These are phyloP conservation scores for Dromiciops gliroides DNA, from an alignment of 2,113 vertebrate genomes.

Conservation along the genomic window DNA sequence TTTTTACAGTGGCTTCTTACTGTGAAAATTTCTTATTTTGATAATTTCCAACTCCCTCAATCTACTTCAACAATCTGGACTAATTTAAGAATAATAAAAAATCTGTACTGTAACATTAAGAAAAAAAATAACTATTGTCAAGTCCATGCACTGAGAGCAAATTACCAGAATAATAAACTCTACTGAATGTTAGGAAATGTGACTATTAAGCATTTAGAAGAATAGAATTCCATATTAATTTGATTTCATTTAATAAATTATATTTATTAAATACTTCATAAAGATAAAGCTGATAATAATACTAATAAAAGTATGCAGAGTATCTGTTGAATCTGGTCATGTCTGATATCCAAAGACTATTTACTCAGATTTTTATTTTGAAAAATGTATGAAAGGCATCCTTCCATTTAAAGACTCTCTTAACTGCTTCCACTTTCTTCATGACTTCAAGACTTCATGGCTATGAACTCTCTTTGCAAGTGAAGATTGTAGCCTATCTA, in stretches of 20 bases:
- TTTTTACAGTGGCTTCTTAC: background rate
- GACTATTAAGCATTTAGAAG: background rate
- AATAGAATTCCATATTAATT: background rate
- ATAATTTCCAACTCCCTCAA: background rate
- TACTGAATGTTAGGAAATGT: background rate
- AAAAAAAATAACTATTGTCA: background rate
- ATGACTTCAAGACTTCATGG: background rate
- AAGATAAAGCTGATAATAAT: background rate
- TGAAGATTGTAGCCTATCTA: background rate
- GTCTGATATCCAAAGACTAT: background rate
- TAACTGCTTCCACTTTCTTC: background rate
- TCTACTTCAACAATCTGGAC: background rate
- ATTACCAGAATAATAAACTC: background rate
- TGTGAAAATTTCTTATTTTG: background rate
- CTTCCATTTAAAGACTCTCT: background rate
- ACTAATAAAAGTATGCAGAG: background rate
- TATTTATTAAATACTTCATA: background rate
- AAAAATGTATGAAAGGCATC: background rate
- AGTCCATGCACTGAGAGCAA: background rate
- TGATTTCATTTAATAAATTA: background rate
- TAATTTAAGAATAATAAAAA: background rate
- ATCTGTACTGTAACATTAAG: background rate
- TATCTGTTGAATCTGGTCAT: background rate
- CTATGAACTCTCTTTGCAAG: background rate
- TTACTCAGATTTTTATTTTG: background rate